Evolutionary conservation across 2,888 invertebrate genomes (phyloP), one percentile per base, ranked within the genome.

Genomic region (Cheilosia vulpina): DNA sequence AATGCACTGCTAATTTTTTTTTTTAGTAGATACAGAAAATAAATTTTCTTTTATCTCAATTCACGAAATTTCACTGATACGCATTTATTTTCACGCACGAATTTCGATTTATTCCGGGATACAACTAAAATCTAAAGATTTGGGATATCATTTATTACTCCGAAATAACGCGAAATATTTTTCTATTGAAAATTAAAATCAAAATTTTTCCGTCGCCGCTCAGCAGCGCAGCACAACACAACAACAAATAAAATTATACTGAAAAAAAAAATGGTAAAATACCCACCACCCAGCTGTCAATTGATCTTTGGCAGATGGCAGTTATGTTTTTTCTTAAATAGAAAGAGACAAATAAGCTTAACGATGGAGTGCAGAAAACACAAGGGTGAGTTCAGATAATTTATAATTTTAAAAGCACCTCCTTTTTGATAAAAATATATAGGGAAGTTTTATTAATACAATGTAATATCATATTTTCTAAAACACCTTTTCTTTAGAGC

Each of bases 261-360:
- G 66, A 75, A 45, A 53, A 76, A 31, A 21, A 38, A 38, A 21
- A 52, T 31, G 43, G 21, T 68, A 13, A 4, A 55, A 52, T 66
- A n/a, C n/a, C n/a, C n/a, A n/a, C n/a, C n/a, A n/a, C 53, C 27
- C 84, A 84, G 79, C 79, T 84, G 79, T 79, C 84, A 79, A 31
- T 21, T 52, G 43, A 17, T 55, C n/a, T 75, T 76, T 77, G 65
- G 63, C 63, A 15, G 68, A 71, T 76, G 65, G 68, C 53, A 75
- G 57, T 50, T 77, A 52, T 53, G 58, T 71, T 55, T 58, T 41
- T 69, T 34, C 69, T 47, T 52, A 60, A 27, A 15, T n/a, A 17
- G 45, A 53, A 55, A 17, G 31, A 31, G 24, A 45, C 13, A 41
- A 17, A 11, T 6, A 13, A 7, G 11, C 9, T n/a, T 1, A 34